These are phyloP conservation scores for Nomia melanderi DNA, from an alignment of 1,140 invertebrate species.

Conservation along the genomic window DNA sequence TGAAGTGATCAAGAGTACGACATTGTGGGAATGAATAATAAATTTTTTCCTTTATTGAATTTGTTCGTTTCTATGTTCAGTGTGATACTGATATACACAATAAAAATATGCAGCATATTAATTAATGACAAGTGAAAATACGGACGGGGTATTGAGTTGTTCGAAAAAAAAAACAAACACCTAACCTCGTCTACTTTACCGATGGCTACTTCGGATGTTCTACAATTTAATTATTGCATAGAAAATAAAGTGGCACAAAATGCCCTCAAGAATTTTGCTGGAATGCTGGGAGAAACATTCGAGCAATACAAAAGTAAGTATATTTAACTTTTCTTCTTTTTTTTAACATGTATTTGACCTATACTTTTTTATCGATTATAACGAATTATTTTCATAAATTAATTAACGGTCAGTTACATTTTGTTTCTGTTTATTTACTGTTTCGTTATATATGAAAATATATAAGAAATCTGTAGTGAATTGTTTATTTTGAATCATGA, in stretches of 20 bases:
- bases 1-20: constrained; percentile 30
- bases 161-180: constrained; percentile 25
- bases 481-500: not conserved
- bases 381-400: not conserved
- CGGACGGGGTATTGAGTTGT: constrained; percentile 4
- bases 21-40: constrained; percentile 55
- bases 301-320: constrained; percentile 70
- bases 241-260: constrained; percentile 50
- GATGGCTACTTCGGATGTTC: constrained; percentile 37
- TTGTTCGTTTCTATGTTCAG: constrained; percentile 47
- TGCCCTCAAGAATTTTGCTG: constrained; percentile 54
- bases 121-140: constrained; percentile 32
- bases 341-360: not conserved
- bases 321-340: constrained; percentile 31
- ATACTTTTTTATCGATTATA: not conserved
- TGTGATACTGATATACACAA: constrained; percentile 48
- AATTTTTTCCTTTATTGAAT: constrained; percentile 46
- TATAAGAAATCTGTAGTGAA: too few species aligned
- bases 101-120: constrained; percentile 49
- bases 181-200: constrained; percentile 46
- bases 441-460: not conserved
- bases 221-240: constrained; percentile 30
- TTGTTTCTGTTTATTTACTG: not conserved
- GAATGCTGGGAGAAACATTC: constrained; percentile 51
- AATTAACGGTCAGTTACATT: not conserved